Base-by-base conservation (phyloP, 30 jellyfish, hydroid and myxozoan species). In the Turritopsis rubra region DNA sequence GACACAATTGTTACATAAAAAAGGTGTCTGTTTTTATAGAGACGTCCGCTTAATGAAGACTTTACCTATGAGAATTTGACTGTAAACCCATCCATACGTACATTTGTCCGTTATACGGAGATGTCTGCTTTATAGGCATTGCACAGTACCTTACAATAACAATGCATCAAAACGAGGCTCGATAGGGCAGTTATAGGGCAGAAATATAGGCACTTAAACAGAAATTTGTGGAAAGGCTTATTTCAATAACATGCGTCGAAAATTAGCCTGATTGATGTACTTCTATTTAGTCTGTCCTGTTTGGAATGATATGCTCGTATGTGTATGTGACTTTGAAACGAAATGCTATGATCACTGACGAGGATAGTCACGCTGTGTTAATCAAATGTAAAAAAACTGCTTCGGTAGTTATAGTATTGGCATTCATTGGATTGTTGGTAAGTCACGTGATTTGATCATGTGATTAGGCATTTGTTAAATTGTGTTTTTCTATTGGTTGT, bases 251-350 rank as follows among this genome's bases (percentile, higher is more conserved):
- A n/a, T n/a, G n/a, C n/a, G n/a, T n/a, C n/a, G 23, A 72, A 72
- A 72, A 20, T n/a, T 13, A 76, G 24, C 16, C 18, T 76, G 29
- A 13, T 76, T 8, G 60, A 41, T 13, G 13, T 41, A 3, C 60
- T 41, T 28, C 25, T n/a, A 83, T 88, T 28, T 29, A 92, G 98
- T 77, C 93, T 53, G 96, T 92, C 7, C 73, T 92, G 29, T 87
- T 84, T 72, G 98, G 96, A 29, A 92, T 92, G 98, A 29, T 88
- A 4, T 85, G 88, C 70, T 95, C 96, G 1, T 92, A 88, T 75
- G 87, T 89, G 20, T 87, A 86, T 70, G 94, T 77, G 31, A 88
- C 96, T 1, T 89, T 91, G 81, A 88, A 81, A 90, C 81, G 87
- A 23, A 85, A 29, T 29, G 87, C 81, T 66, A 52, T 91, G 4